Base-by-base conservation (phyloP, 2,888 invertebrate genomes). In the Zonitis immaculata region DNA sequence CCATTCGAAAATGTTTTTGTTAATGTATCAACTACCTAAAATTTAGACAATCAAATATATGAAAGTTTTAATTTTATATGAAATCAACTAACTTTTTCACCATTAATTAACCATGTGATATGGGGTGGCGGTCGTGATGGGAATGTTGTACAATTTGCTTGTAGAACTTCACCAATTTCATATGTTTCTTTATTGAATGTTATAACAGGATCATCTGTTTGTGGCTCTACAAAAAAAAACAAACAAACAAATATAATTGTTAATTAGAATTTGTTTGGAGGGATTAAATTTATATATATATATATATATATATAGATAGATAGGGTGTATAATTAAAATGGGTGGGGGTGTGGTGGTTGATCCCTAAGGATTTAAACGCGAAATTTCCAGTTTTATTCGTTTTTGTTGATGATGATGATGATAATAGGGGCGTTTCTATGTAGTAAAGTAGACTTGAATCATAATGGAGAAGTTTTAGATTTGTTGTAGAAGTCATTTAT, bases 71-170 rank as follows among this genome's bases (percentile, higher is more conserved):
- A 22, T 22, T 22, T 22, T 5, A 5, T 22, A 22, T n/a, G n/a
- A 22, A 22, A 2, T 6, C 27, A 11, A 54, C 51, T 55, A 77
- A 87, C 88, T 82, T 86, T 85, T 69, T 82, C 80, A 51, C 85
- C 85, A 72, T 89, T 89, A 72, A 89, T 84, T 67, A 88, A 82
- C 89, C 89, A 89, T 49, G 87, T 87, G 71, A 89, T 82, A 69
- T 87, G 85, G 20, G 89, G 87, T 26, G 87, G 84, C 42, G 89
- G 89, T 59, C 82, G 77, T 14, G 88, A 85, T 11, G 85, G 83
- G 48, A 86, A 83, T 28, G 87, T 87, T 45, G 87, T 86, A 69
- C 89, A 89, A 66, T 87, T 88, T 43, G 88, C 87, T 66, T 85
- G 83, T 54, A 89, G 76, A 63, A 79, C 77, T 60, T 88, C 88